Evolutionary conservation across 2,797 vertebrate genomes (phyloP), one percentile per base, ranked within the genome.

Genomic region (Schizopygopsis malacanthus): DNA sequence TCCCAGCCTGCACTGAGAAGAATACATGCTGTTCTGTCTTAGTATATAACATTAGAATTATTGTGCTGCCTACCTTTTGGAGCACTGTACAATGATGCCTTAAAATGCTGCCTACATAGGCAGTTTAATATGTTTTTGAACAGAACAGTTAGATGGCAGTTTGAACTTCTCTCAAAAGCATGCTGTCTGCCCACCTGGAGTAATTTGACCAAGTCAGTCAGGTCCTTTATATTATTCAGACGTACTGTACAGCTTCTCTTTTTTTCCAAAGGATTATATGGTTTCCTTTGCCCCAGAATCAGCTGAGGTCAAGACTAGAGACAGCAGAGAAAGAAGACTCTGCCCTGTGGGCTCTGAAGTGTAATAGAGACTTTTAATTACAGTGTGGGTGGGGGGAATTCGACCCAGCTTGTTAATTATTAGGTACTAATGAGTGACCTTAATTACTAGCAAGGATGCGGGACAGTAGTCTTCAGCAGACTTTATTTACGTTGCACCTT

Each of bases 351-450:
- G 79, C 56, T n/a, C 56, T 54, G 52, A 83, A 12, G 81, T 81
- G 84, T 86, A 83, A 71, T 72, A 41, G 81, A 86, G 73, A 69
- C 75, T 52, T 72, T 70, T 83, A 81, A 82, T 81, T 87, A 81
- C 7, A 85, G 73, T 85, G 63, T 61, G 70, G 20, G 5, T 61
- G 33, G 63, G 70, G 65, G 85, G 41, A 4, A 7, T 79, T 85
- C 73, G 25, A 67, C 50, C 70, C 50, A 79, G 73, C 45, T 78
- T 80, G 43, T 85, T 81, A 54, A 39, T 76, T 84, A 85, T 85
- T 81, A 73, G 80, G 79, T 63, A 80, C 59, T 83, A 71, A 79
- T 73, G 84, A 85, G 69, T 85, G 71, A 41, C 70, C 77, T 81
- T 87, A 79, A 85, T 63, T 79, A 86, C 63, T 83, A 63, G 52